phyloP scores from a whole-genome alignment of 2,113 vertebrate genomes.

The Eublepharis macularius region DNA sequence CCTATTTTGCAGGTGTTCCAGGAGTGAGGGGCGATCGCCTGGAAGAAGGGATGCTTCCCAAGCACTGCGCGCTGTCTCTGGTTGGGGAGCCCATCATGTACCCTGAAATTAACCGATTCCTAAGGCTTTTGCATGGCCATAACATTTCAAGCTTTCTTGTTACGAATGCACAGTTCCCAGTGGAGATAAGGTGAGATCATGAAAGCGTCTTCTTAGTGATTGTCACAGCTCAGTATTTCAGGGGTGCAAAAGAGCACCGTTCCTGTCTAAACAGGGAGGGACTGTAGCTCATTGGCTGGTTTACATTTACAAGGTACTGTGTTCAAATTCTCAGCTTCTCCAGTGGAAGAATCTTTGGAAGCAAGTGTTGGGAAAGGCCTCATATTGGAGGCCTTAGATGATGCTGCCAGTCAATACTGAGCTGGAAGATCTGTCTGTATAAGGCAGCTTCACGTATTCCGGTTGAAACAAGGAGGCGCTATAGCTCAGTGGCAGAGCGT shows the following conservation, averaged over 20 bases:
- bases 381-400: too few species aligned
- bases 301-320: too few species aligned
- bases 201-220: neutral
- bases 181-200: conserved; percentile 86
- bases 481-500: too few species aligned
- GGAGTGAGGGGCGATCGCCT: conserved; percentile 85
- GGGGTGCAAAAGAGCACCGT: neutral
- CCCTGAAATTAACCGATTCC: conserved; percentile 88
- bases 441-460: too few species aligned
- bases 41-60: conserved; percentile 83
- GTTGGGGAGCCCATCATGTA: conserved; percentile 98
- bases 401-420: too few species aligned
- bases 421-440: too few species aligned
- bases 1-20: conserved; percentile 79
- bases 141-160: conserved; percentile 93
- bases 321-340: too few species aligned
- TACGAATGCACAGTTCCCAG: conserved; percentile 94
- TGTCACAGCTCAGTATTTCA: neutral
- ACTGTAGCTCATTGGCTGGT: too few species aligned
- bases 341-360: too few species aligned
- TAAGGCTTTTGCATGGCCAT: conserved; percentile 84
- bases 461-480: too few species aligned
- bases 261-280: too few species aligned
- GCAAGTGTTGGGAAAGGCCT: too few species aligned
- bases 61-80: conserved; percentile 92